Evolutionary conservation across 2,797 vertebrate species (phyloP).

Genomic region (Danionella dracula): DNA sequence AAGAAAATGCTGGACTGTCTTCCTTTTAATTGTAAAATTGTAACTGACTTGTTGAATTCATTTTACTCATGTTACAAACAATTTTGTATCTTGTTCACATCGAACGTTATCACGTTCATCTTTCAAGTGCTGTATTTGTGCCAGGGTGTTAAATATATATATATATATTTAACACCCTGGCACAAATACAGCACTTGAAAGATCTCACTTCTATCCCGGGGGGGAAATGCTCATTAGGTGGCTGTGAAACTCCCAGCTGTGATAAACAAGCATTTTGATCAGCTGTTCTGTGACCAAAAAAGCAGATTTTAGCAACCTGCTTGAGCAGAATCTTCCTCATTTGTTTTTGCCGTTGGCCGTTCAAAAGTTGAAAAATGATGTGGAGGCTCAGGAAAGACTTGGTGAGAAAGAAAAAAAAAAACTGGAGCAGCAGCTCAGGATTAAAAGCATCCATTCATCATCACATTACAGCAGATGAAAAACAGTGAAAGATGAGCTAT

Average conservation of each 20-base stretch:
- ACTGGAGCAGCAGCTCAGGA: conserved; percentile 39
- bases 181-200: neutral
- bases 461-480: conserved; percentile 50
- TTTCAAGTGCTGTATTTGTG: too few species aligned
- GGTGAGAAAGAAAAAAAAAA: conserved; percentile 12
- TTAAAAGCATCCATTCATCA: conserved; percentile 54
- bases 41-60: too few species aligned
- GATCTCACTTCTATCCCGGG: conserved; percentile 5
- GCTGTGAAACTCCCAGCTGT: conserved; percentile 16
- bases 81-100: too few species aligned
- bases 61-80: too few species aligned
- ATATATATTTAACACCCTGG: too few species aligned
- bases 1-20: too few species aligned
- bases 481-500: conserved; percentile 45
- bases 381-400: conserved; percentile 32
- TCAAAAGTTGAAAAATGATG: conserved; percentile 35
- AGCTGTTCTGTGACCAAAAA: conserved; percentile 27
- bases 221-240: conserved; percentile 29
- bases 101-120: too few species aligned
- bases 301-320: conserved; percentile 15
- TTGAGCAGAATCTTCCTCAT: conserved; percentile 19
- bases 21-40: too few species aligned
- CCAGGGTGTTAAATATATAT: too few species aligned
- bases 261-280: conserved; percentile 26
- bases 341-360: conserved; percentile 27